Evolutionary conservation across 2,888 invertebrate genomes (phyloP), one percentile per base, ranked within the genome.

Genomic region (Cepaea hortensis): DNA sequence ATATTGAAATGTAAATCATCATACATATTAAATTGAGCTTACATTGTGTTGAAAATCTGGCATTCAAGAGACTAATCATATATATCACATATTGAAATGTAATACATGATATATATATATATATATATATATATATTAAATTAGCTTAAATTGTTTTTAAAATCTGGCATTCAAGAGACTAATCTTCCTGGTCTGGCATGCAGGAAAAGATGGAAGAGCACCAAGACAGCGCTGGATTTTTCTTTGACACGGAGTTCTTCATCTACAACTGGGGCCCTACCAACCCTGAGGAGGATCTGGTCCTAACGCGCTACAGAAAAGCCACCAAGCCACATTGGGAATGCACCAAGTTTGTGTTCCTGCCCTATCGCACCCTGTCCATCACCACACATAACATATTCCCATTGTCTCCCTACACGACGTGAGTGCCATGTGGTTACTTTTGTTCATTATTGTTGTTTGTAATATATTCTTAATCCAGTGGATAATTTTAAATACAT

Each of bases 201-300:
- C 79, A 86, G 85, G 87, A 87, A 15, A 82, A 81, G 65, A 70
- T 82, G 72, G 68, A 85, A 23, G 20, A 20, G 3, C 18, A 84
- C 46, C 87, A 83, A 35, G 85, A 88, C 77, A 81, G 81, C 23
- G 88, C 88, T 5, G 88, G 87, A 0, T 88, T 88, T 55, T 88
- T 55, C 73, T 88, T 88, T 62, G 79, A 81, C 65, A 76, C 88
- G 1, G 87, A 88, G 77, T 88, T 88, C 80, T 88, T 88, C 61
- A 72, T 88, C 3, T 85, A 85, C 73, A 50, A 87, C n/a, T 88
- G 88, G 88, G 88, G 87, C 5, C 88, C 88, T 1, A 75, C 50
- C 46, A 86, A 88, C 79, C 81, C 70, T 20, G 70, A 85, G 11
- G 85, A 80, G 5, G 87, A 88, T 48, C 55, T 88, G 48, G 68